phyloP scores from a whole-genome alignment of 53 echinoderm and acorn worm species.

The Crossaster papposus region DNA sequence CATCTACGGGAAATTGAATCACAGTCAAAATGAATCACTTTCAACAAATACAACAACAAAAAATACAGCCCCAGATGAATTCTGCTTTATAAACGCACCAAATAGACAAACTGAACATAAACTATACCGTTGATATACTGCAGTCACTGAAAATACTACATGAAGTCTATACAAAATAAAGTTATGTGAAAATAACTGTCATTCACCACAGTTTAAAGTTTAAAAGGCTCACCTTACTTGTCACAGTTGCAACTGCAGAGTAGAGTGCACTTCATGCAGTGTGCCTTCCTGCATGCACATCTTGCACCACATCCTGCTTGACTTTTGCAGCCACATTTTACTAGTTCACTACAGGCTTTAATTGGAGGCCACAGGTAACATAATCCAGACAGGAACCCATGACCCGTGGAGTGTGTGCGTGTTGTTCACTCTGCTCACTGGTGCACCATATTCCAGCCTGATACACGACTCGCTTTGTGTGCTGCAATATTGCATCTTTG shows the following conservation, averaged over 20 bases:
- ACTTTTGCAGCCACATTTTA: constrained; percentile 41
- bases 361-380: constrained; percentile 13
- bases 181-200: no score
- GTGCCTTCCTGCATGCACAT: constrained; percentile 37
- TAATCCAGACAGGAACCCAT: constrained; percentile 43
- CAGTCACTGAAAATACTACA: no score
- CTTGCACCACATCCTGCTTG: constrained; percentile 24
- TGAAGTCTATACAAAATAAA: no score
- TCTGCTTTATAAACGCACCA: no score
- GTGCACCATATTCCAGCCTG: constrained; percentile 18
- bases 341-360: constrained; percentile 18
- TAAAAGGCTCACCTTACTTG: background rate
- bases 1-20: no score
- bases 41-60: no score
- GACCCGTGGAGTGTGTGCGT: background rate
- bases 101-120: no score
- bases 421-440: background rate
- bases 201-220: background rate
- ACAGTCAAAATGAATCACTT: no score
- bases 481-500: constrained; percentile 4
- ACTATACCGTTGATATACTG: no score
- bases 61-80: no score
- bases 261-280: constrained; percentile 22
- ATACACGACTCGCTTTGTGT: background rate
- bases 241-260: constrained; percentile 41